These are phyloP conservation scores for Drosophila arawakana DNA, from an alignment of 1,140 invertebrate genomes.

Conservation along the genomic window DNA sequence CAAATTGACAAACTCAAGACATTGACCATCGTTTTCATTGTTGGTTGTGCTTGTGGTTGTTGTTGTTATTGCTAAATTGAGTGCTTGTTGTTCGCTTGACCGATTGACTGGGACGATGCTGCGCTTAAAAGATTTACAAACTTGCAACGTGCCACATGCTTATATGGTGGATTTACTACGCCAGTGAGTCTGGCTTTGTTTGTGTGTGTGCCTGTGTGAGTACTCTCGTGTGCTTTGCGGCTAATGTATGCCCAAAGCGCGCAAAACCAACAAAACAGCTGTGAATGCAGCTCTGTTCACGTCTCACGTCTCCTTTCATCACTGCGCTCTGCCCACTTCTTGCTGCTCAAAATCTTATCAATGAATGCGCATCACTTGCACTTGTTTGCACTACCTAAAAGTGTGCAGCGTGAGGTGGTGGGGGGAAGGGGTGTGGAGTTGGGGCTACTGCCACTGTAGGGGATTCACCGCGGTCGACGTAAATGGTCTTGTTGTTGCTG, in stretches of 20 bases:
- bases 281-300: neutral
- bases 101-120: conserved; percentile 55
- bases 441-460: neutral
- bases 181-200: neutral
- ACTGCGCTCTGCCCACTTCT: neutral
- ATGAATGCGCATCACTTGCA: conserved; percentile 82
- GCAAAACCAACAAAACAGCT: conserved; percentile 32
- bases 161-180: conserved; percentile 67
- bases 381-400: conserved; percentile 67
- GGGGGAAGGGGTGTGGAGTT: neutral
- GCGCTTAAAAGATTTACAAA: conserved; percentile 70
- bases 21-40: conserved; percentile 15
- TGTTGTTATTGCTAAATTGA: neutral
- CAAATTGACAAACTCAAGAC: conserved; percentile 10
- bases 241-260: conserved; percentile 77
- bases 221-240: conserved; percentile 34
- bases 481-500: conserved; percentile 65
- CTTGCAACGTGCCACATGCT: conserved; percentile 57
- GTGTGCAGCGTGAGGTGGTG: neutral
- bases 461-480: conserved; percentile 52
- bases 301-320: too few relatives aligned
- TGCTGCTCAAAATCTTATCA: conserved; percentile 78
- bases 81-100: conserved; percentile 37
- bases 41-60: neutral
- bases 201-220: conserved; percentile 1